A percentile compares a stretch with the other conserved stretches of the same genome.
Evolutionary conservation across 1,140 invertebrate species (phyloP).

Genomic region (Metaphire vulgaris): DNA sequence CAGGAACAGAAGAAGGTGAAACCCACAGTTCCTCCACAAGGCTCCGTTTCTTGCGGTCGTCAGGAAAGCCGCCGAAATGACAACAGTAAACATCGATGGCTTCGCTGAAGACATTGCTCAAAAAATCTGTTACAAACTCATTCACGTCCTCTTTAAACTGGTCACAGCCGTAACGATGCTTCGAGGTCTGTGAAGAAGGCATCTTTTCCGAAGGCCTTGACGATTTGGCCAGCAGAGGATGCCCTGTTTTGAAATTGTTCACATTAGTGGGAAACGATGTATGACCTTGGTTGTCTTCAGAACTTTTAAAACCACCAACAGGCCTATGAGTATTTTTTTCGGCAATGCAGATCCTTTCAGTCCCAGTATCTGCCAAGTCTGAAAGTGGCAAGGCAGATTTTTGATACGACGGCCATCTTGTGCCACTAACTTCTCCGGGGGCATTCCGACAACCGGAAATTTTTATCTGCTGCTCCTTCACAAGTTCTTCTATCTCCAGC

Average conservation of each 20-base stretch:
- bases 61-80: not conserved
- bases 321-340: not conserved
- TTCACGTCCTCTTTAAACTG: not conserved
- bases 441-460: too few species aligned
- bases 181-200: too few species aligned
- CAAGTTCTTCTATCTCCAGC: slow-evolving; percentile 9
- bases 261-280: too few species aligned
- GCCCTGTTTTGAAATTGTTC: too few species aligned
- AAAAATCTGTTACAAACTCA: not conserved
- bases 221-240: too few species aligned
- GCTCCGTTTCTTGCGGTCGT: not conserved
- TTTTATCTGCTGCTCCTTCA: not conserved
- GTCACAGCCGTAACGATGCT: not conserved
- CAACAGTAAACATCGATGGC: not conserved
- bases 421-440: not conserved
- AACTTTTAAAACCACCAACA: not conserved
- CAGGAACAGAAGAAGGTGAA: too few species aligned
- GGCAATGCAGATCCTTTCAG: not conserved
- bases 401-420: not conserved
- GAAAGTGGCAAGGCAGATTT: not conserved
- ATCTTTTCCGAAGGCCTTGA: not conserved
- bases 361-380: not conserved
- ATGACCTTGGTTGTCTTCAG: too few species aligned
- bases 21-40: not conserved
- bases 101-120: not conserved